Base-by-base conservation (phyloP, 92 coral and sea anemone genomes). In the Plumapathes pennacea region DNA sequence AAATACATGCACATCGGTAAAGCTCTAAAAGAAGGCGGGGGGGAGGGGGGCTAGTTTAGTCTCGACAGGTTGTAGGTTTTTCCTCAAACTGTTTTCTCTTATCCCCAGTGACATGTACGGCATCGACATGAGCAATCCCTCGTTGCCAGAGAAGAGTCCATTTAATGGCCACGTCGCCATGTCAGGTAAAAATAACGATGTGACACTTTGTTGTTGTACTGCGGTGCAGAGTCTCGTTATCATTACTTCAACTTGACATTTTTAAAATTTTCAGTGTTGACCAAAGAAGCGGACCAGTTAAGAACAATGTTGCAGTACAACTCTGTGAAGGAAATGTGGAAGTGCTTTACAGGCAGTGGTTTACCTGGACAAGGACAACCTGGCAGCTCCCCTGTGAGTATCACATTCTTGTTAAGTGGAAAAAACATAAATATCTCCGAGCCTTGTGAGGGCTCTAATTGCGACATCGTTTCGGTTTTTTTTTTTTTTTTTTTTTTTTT, bases 81-180 rank as follows among this genome's bases (percentile, higher is more conserved):
- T 10, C 38, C 13, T 38, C 17, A 4, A 23, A 39, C 5, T 2
- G n/a, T 60, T 42, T 24, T 30, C 11, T 25, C 10, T 11, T 29
- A 30, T 28, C 32, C 61, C 23, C 42, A 77, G 89, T 29, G 62
- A 30, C 4, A 60, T 68, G 73, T 62, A 54, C 57, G 96, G 96
- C 17, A 73, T 87, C n/a, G 78, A 81, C 39, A 87, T 87, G 96
- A 78, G 21, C 37, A 77, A 87, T 28, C 67, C 73, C 1, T 26
- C 60, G 14, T 47, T 82, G 28, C 66, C 30, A 37, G 81, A 63
- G 7, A 63, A 15, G 32, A 46, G n/a, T 8, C 48, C 64, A 17
- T 25, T 67, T 20, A 83, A 83, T 46, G 96, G 96, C 13, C 86
- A 83, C 27, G 71, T 87, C 46, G 79, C 86, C 11, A 64, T 83